A percentile compares a stretch with the other conserved stretches of the same genome.
phyloP scores from a whole-genome alignment of 2,888 invertebrate genomes.

The Spialia ferax region DNA sequence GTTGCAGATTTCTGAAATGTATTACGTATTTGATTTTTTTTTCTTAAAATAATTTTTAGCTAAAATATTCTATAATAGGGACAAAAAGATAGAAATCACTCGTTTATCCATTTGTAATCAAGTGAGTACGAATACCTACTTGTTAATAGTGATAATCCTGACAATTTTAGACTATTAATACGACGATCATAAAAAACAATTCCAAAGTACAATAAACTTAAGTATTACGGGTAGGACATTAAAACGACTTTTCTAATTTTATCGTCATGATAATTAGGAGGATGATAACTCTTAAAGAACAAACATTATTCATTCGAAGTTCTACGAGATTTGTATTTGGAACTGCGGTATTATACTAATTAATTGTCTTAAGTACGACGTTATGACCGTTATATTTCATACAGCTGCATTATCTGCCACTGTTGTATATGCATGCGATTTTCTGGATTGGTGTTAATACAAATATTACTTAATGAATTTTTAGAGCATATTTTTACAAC shows the following conservation, averaged over 20 bases:
- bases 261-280: constrained; percentile 74
- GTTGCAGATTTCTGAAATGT: no score
- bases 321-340: constrained; percentile 76
- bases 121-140: not conserved
- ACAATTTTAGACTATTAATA: not conserved
- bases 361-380: constrained; percentile 78
- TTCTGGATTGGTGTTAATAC: not conserved
- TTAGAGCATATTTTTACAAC: no score
- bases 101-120: no score
- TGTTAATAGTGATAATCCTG: not conserved
- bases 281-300: constrained; percentile 80
- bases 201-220: constrained; percentile 67
- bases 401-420: constrained; percentile 64
- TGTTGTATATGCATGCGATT: constrained; percentile 42
- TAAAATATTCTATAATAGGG: no score
- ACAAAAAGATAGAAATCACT: no score
- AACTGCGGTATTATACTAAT: constrained; percentile 85
- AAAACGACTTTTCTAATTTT: constrained; percentile 72
- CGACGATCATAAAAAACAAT: constrained; percentile 60
- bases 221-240: constrained; percentile 55
- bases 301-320: constrained; percentile 80
- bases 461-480: constrained; percentile 24
- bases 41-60: no score
- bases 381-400: constrained; percentile 73
- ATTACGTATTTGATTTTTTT: no score